Evolutionary conservation across 2,113 vertebrate species (phyloP).

Genomic region (Struthio camelus): DNA sequence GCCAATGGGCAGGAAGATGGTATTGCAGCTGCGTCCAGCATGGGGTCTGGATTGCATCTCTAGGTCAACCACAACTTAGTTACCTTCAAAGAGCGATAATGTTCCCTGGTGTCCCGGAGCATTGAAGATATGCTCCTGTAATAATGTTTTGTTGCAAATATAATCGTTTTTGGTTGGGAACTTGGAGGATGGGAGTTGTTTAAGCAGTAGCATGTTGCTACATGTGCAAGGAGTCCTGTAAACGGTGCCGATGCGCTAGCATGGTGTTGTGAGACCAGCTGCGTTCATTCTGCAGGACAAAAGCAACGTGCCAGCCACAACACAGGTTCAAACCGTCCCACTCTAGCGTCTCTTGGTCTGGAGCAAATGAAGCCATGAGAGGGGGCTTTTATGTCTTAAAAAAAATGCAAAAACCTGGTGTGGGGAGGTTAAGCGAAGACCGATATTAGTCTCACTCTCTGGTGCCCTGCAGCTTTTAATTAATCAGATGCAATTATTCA

Average conservation of each 20-base stretch:
- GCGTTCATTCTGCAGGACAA: neutral
- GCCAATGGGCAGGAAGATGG: neutral
- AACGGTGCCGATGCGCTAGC: neutral
- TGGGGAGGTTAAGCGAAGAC: neutral
- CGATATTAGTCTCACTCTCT: neutral
- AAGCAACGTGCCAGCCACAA: neutral
- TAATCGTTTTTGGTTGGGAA: neutral
- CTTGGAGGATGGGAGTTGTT: neutral
- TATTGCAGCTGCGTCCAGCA: neutral
- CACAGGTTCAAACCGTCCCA: neutral
- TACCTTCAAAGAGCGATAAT: neutral
- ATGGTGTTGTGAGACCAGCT: neutral
- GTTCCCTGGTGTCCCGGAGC: neutral
- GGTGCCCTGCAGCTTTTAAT: slow-evolving; percentile 38
- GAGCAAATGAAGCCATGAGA: neutral
- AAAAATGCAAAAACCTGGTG: neutral
- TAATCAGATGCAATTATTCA: slow-evolving; percentile 42
- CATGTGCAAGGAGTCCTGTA: neutral
- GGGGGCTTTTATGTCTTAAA: neutral
- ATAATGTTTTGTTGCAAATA: neutral
- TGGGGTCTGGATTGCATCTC: neutral
- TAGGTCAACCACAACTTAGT: neutral
- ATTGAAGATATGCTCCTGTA: neutral
- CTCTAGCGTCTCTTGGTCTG: neutral
- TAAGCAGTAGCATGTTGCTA: neutral